A percentile compares a stretch with the other conserved stretches of the same genome.
Conservation (phyloP, 2,113 vertebrate genomes). For the Ceyx margarethae region DNA sequence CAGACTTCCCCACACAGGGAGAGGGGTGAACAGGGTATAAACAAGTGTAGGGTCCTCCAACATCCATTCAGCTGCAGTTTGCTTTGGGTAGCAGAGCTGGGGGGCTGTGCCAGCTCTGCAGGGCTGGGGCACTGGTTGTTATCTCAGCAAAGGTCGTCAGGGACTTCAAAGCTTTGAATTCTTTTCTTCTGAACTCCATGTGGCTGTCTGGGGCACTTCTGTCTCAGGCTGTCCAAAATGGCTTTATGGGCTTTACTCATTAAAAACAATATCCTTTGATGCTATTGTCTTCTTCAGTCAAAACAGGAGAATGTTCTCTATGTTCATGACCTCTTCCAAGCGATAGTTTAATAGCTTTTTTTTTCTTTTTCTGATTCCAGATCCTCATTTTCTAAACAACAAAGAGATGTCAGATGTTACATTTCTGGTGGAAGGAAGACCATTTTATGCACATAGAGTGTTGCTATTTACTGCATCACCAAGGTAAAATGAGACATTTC, state of each 20-base stretch:
- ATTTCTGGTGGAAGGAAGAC: constrained; percentile 95
- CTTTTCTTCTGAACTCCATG: not conserved
- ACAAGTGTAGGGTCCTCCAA: not conserved
- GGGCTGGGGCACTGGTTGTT: accelerated
- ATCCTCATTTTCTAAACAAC: constrained; percentile 98
- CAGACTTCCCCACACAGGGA: not conserved
- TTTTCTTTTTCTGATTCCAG: constrained; percentile 71
- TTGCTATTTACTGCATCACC: constrained; percentile 94
- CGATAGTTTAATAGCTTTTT: not conserved
- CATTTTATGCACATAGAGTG: constrained; percentile 96
- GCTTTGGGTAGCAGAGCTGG: not conserved
- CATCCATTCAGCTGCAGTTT: not conserved
- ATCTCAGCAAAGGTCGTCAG: not conserved
- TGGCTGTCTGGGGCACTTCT: not conserved
- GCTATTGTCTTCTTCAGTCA: not conserved
- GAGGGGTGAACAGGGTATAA: not conserved
- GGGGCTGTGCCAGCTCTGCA: not conserved
- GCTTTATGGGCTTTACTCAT: not conserved
- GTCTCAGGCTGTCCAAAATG: not conserved
- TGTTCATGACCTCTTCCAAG: not conserved
- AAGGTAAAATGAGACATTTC: constrained; percentile 75
- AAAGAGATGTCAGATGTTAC: constrained; percentile 99
- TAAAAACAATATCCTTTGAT: not conserved
- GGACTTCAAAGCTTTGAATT: not conserved
- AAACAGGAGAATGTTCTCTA: not conserved